A percentile compares a stretch with the other conserved stretches of the same genome.
Conservation (phyloP, 2,888 invertebrate genomes). For the Tiliacea citrago region DNA sequence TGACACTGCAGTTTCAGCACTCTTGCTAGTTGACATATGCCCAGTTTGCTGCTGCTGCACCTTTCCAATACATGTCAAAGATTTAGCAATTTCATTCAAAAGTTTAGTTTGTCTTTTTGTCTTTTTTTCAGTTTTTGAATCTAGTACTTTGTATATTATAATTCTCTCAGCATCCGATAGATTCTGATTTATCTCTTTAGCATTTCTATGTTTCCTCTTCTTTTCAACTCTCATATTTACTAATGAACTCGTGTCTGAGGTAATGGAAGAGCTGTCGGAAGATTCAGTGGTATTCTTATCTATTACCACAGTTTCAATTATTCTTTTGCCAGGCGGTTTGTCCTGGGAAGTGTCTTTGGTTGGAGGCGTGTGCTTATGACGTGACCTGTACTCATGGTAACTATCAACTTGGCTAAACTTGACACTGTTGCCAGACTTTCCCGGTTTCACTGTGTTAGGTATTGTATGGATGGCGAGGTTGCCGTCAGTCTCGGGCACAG, state of each 20-base stretch:
- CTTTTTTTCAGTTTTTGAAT: slow-evolving; percentile 75
- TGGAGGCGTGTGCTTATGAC: slow-evolving; percentile 87
- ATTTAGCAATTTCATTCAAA: slow-evolving; percentile 74
- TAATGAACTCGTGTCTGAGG: slow-evolving; percentile 78
- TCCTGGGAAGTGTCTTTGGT: slow-evolving; percentile 78
- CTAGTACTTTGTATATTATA: slow-evolving; percentile 85
- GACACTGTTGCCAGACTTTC: slow-evolving; percentile 79
- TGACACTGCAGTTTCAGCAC: slow-evolving; percentile 65
- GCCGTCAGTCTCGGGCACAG: slow-evolving; percentile 85
- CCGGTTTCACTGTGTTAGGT: slow-evolving; percentile 76
- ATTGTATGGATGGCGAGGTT: slow-evolving; percentile 84
- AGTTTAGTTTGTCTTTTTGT: slow-evolving; percentile 70
- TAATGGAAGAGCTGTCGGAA: slow-evolving; percentile 69
- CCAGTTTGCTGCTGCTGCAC: slow-evolving; percentile 30
- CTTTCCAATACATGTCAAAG: slow-evolving; percentile 69
- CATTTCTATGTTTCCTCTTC: slow-evolving; percentile 55
- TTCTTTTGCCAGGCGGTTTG: slow-evolving; percentile 63
- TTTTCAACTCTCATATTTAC: slow-evolving; percentile 70
- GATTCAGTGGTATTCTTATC: slow-evolving; percentile 71
- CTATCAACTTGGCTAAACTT: slow-evolving; percentile 85
- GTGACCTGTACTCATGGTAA: slow-evolving; percentile 87
- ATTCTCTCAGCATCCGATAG: slow-evolving; percentile 83
- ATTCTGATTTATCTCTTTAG: slow-evolving; percentile 62
- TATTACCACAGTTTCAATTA: slow-evolving; percentile 74
- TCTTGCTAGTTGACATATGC: slow-evolving; percentile 36